A percentile compares a stretch with the other conserved stretches of the same genome.
Evolutionary conservation across 2,113 vertebrate species (phyloP).

Genomic region (Tachuris rubrigastra): DNA sequence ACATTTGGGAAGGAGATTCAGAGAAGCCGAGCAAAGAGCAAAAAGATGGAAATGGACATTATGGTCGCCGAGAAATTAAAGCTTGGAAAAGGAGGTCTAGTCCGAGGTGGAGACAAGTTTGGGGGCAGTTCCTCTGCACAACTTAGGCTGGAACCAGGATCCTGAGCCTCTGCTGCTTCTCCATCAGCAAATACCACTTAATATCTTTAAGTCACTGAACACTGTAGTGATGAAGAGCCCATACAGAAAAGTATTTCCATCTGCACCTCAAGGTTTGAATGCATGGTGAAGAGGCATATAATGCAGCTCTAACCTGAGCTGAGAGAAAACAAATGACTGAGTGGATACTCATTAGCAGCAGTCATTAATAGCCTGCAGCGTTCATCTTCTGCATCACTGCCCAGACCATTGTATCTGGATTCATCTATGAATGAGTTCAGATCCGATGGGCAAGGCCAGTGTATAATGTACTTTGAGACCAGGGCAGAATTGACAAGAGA

Average conservation of each 20-base stretch:
- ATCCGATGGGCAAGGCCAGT: neutral
- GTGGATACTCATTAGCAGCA: fast-evolving
- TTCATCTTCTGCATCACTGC: neutral
- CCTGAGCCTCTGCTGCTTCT: neutral
- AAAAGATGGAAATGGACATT: neutral
- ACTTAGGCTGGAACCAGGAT: neutral
- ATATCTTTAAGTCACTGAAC: neutral
- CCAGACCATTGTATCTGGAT: neutral
- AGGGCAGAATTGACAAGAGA: neutral
- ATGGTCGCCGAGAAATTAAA: neutral
- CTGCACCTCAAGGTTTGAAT: neutral
- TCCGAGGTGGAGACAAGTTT: neutral
- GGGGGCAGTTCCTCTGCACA: neutral
- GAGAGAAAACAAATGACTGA: neutral
- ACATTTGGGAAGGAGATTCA: neutral
- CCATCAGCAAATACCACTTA: neutral
- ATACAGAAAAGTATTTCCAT: neutral
- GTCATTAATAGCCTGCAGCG: neutral
- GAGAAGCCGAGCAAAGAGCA: neutral
- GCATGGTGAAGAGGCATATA: neutral
- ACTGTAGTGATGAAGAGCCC: neutral
- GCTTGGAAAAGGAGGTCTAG: neutral
- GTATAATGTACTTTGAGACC: neutral
- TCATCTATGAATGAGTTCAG: neutral
- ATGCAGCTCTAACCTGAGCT: neutral